Conservation (phyloP, 2,797 vertebrate species). For the Pseudochirops corinnae region DNA sequence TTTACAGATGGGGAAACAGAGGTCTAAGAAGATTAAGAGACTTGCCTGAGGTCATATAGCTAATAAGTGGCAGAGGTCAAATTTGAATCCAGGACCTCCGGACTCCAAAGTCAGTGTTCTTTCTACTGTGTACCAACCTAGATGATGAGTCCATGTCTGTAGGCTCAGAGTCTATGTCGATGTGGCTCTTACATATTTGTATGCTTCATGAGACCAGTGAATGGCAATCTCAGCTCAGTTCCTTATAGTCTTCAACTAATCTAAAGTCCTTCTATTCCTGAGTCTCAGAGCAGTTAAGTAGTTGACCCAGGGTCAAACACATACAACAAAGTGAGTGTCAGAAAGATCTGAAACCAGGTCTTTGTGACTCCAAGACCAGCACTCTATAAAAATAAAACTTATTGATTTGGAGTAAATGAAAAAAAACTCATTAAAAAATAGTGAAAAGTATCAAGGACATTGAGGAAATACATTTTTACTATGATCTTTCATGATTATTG, state of each 20-base stretch:
- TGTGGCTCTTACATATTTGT: neutral
- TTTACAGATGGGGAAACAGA: neutral
- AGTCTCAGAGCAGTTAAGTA: neutral
- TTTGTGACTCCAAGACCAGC: neutral
- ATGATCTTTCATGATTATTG: neutral
- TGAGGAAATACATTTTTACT: slow-evolving; percentile 5
- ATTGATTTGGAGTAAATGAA: neutral
- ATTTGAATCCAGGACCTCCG: neutral
- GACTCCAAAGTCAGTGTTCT: neutral
- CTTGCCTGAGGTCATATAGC: neutral
- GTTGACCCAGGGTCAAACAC: neutral
- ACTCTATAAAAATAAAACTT: neutral
- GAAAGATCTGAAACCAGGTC: neutral
- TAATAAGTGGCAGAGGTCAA: neutral
- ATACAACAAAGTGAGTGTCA: neutral
- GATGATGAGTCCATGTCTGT: neutral
- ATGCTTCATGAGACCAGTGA: neutral
- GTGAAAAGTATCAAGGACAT: neutral
- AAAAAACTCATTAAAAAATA: neutral
- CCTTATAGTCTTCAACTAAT: neutral
- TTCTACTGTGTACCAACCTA: neutral
- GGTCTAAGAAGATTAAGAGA: neutral
- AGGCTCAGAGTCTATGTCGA: neutral
- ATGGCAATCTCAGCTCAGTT: neutral
- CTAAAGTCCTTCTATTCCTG: neutral